These are phyloP conservation scores for Noctua fimbriata DNA, from an alignment of 2,888 invertebrate species.

Conservation along the genomic window DNA sequence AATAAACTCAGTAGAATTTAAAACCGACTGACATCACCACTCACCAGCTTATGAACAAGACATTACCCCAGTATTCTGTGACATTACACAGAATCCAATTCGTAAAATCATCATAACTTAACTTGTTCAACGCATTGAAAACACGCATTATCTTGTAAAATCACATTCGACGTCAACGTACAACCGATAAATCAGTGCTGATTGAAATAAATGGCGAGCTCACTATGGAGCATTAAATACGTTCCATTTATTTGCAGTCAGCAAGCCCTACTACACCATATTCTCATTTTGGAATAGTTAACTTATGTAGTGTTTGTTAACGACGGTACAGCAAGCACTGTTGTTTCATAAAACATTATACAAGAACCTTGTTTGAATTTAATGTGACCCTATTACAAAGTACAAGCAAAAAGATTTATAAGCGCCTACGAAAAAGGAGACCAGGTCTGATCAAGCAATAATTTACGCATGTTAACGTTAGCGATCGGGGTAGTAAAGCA, in stretches of 20 bases:
- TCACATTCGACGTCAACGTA: conserved; percentile 70
- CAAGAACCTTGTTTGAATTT: conserved; percentile 59
- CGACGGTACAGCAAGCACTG: conserved; percentile 27
- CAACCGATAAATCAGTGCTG: conserved; percentile 74
- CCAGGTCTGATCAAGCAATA: conserved; percentile 60
- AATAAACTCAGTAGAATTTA: conserved; percentile 1
- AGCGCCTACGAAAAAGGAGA: conserved; percentile 65
- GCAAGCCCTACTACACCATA: conserved; percentile 52
- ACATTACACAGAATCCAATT: conserved; percentile 38
- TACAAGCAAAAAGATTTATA: conserved; percentile 57
- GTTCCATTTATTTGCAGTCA: conserved; percentile 58
- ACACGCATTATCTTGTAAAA: conserved; percentile 75
- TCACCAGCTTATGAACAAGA: conserved; percentile 20
- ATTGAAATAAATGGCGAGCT: conserved; percentile 78
- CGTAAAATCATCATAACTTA: conserved; percentile 41
- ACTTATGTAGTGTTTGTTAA: conserved; percentile 53
- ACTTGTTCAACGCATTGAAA: conserved; percentile 64
- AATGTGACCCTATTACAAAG: conserved; percentile 63
- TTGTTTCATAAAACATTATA: conserved; percentile 55
- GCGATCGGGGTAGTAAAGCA: conserved; percentile 73
- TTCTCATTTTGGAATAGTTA: conserved; percentile 60
- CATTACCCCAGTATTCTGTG: conserved; percentile 27
- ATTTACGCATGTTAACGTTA: conserved; percentile 69
- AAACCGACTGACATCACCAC: not conserved
- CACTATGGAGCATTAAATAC: conserved; percentile 74